Evolutionary conservation across 2,113 vertebrate species (phyloP).

Genomic region (Morone saxatilis): DNA sequence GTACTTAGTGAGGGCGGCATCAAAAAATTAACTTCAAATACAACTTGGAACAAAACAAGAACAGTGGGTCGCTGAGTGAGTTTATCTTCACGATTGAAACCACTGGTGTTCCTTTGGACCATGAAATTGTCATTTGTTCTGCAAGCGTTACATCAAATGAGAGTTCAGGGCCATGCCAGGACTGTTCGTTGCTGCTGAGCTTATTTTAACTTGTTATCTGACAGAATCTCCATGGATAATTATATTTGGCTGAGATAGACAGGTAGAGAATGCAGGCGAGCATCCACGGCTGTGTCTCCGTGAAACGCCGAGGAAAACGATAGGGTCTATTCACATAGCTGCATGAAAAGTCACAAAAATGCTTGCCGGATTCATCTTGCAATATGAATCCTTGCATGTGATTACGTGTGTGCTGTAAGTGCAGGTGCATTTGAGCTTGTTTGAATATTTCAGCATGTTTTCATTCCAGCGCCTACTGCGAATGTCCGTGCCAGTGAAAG

Average conservation of each 20-base stretch:
- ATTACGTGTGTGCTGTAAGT: slow-evolving; percentile 9
- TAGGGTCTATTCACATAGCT: slow-evolving; percentile 39
- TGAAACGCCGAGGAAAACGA: slow-evolving; percentile 46
- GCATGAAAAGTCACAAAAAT: slow-evolving; percentile 45
- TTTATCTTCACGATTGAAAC: slow-evolving; percentile 80
- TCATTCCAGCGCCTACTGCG: slow-evolving; percentile 23
- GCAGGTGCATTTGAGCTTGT: slow-evolving; percentile 22
- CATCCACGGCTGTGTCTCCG: slow-evolving; percentile 41
- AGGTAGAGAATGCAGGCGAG: slow-evolving; percentile 51
- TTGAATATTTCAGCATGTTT: slow-evolving; percentile 46
- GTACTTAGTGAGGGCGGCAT: slow-evolving; percentile 59
- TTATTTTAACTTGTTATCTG: slow-evolving; percentile 77
- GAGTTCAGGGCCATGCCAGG: slow-evolving; percentile 75
- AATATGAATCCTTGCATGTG: slow-evolving; percentile 23
- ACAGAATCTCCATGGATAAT: slow-evolving; percentile 81
- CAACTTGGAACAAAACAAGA: slow-evolving; percentile 77
- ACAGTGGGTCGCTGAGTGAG: slow-evolving; percentile 74
- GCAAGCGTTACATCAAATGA: slow-evolving; percentile 84
- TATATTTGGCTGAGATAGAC: slow-evolving; percentile 76
- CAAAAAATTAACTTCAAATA: slow-evolving; percentile 71
- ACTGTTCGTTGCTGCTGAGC: slow-evolving; percentile 65
- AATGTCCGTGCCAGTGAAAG: slow-evolving; percentile 3
- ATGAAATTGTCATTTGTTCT: slow-evolving; percentile 86
- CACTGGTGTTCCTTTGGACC: slow-evolving; percentile 80
- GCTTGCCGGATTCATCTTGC: slow-evolving; percentile 33